phyloP scores from a whole-genome alignment of 2,888 invertebrate species.

The Buathra laborator region DNA sequence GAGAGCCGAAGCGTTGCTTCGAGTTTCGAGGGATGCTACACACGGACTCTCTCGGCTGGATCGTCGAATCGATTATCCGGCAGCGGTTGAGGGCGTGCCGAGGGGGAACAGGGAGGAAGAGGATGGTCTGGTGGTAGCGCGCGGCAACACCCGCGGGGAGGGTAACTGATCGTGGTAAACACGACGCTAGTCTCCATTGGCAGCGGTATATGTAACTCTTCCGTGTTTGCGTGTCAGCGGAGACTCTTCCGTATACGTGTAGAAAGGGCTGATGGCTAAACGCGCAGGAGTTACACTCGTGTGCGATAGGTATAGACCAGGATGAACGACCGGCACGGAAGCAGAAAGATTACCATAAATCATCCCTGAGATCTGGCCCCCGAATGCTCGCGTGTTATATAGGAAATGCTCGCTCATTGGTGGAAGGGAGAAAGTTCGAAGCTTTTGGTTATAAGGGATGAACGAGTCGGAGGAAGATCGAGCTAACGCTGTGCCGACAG shows the following conservation, averaged over 20 bases:
- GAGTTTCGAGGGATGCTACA: conserved; percentile 51
- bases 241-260: not conserved
- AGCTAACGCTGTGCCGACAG: conserved; percentile 63
- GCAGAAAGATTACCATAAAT: conserved; percentile 75
- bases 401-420: not conserved
- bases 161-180: conserved; percentile 69
- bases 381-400: conserved; percentile 46
- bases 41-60: conserved; percentile 46
- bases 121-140: conserved; percentile 18
- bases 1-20: conserved; percentile 49
- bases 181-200: conserved; percentile 59
- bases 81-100: conserved; percentile 52
- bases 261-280: conserved; percentile 44
- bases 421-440: conserved; percentile 31
- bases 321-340: conserved; percentile 70
- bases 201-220: conserved; percentile 22
- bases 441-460: conserved; percentile 17
- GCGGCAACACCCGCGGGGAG: conserved; percentile 46
- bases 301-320: conserved; percentile 59
- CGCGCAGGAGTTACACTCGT: conserved; percentile 42
- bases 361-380: conserved; percentile 69
- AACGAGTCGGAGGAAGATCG: conserved; percentile 50
- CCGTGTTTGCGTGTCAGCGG: not conserved
- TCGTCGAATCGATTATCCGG: conserved; percentile 67
- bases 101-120: not conserved